A percentile compares a stretch with the other conserved stretches of the same genome.
These are phyloP conservation scores for Listronotus oregonensis DNA, from an alignment of 1,140 invertebrate genomes.

Conservation along the genomic window DNA sequence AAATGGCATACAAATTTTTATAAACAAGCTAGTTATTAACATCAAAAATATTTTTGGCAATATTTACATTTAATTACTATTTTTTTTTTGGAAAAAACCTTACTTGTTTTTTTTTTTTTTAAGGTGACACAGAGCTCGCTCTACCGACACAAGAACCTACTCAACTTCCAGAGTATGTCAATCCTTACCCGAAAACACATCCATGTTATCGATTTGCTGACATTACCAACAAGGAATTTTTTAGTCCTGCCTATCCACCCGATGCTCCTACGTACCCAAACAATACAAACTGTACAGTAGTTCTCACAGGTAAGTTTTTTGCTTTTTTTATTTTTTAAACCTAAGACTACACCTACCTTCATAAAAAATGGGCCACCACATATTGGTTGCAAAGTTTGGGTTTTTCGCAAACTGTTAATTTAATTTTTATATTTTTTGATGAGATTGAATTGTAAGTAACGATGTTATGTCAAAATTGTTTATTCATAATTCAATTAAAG, in stretches of 20 bases:
- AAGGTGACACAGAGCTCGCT: conserved; percentile 27
- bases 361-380: no score
- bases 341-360: not conserved
- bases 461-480: no score
- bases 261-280: conserved; percentile 67
- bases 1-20: no score
- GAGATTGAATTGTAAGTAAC: no score
- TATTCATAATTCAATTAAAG: no score
- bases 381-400: no score
- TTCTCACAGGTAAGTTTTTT: conserved; percentile 68
- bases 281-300: conserved; percentile 70
- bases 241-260: conserved; percentile 72
- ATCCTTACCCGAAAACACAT: conserved; percentile 27
- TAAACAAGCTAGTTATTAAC: no score
- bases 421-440: no score
- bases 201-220: conserved; percentile 66
- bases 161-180: conserved; percentile 27
- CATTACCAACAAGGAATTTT: conserved; percentile 66
- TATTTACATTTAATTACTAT: no score
- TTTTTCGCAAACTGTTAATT: no score
- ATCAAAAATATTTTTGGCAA: no score
- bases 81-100: no score
- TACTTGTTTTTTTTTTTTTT: conserved; percentile 2
- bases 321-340: not conserved
- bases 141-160: conserved; percentile 20